Evolutionary conservation across 2,113 vertebrate genomes (phyloP).

Genomic region (Ifrita kowaldi): DNA sequence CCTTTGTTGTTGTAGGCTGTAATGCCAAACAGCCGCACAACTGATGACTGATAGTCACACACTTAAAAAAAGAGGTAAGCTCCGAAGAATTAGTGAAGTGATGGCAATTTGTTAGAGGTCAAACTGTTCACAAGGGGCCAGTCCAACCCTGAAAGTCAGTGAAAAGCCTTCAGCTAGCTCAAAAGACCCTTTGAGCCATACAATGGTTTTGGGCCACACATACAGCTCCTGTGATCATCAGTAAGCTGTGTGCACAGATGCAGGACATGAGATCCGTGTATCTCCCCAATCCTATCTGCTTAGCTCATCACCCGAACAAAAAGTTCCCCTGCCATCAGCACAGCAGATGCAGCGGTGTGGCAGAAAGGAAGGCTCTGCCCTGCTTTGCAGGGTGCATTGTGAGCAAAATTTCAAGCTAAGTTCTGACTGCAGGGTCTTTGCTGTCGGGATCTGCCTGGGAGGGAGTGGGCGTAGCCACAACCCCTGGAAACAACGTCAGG

Average conservation of each 20-base stretch:
- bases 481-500: neutral
- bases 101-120: neutral
- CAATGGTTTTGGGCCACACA: neutral
- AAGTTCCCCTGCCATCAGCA: conserved; percentile 55
- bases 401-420: neutral
- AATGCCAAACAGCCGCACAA: neutral
- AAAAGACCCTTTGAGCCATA: neutral
- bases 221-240: neutral
- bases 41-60: neutral
- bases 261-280: neutral
- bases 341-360: neutral
- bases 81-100: neutral
- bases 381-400: neutral
- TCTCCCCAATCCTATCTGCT: neutral
- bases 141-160: neutral
- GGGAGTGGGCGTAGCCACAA: neutral
- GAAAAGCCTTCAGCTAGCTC: neutral
- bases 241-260: neutral
- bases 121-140: neutral
- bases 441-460: neutral
- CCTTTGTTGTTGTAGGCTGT: neutral
- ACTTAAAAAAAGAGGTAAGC: neutral
- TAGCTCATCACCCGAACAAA: conserved; percentile 9
- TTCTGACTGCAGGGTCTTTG: neutral
- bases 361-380: conserved; percentile 14